These are phyloP conservation scores for Meliscaeva auricollis DNA, from an alignment of 2,888 invertebrate species.

Conservation along the genomic window DNA sequence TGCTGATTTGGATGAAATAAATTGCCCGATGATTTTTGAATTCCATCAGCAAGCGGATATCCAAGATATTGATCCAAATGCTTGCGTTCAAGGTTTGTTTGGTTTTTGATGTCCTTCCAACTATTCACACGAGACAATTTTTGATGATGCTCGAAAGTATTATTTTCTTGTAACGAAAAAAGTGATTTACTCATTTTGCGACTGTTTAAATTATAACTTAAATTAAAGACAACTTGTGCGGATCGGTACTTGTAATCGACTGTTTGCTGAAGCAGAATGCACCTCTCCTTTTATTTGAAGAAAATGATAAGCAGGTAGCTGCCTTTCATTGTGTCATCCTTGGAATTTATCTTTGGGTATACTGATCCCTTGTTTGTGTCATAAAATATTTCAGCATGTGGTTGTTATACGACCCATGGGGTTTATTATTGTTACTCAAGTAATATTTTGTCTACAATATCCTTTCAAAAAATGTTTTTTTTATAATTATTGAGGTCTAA, in stretches of 20 bases:
- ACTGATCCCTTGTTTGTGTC: neutral
- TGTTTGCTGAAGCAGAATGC: neutral
- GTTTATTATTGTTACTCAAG: neutral
- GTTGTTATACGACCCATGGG: neutral
- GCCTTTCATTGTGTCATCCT: too few relatives aligned
- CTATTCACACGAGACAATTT: conserved; percentile 2
- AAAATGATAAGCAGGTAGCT: conserved; percentile 16
- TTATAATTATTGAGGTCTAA: conserved; percentile 2
- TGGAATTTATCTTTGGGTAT: neutral
- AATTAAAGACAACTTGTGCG: neutral
- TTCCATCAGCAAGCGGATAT: neutral
- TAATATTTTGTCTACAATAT: neutral
- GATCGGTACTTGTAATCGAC: neutral
- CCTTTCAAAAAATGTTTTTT: neutral
- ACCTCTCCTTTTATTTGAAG: conserved; percentile 18
- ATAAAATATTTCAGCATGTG: conserved; percentile 28
- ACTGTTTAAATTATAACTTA: neutral
- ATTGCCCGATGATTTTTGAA: neutral
- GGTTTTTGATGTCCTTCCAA: conserved; percentile 56
- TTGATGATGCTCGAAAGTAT: neutral
- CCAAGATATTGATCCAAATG: conserved; percentile 16
- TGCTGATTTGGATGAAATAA: neutral
- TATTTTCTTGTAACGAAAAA: conserved; percentile 29
- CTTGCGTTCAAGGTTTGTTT: conserved; percentile 46
- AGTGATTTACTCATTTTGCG: conserved; percentile 60